Evolutionary conservation across 2,888 invertebrate genomes (phyloP).

Genomic region (Mesorhabditis belari): DNA sequence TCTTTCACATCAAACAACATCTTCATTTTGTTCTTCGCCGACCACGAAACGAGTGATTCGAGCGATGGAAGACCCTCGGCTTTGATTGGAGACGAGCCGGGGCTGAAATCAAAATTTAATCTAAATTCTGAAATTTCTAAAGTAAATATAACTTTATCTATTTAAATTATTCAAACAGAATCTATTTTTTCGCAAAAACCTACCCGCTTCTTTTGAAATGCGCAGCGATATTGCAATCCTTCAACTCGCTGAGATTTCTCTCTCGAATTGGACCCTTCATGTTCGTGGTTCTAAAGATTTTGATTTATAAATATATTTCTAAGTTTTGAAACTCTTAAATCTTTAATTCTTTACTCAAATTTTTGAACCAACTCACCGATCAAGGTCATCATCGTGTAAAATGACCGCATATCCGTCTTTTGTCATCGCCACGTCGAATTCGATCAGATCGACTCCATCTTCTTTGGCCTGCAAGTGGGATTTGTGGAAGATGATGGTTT

Average conservation of each 20-base stretch:
- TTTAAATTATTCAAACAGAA: neutral
- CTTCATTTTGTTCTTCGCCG: slow-evolving; percentile 65
- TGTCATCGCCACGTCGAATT: slow-evolving; percentile 71
- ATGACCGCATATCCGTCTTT: slow-evolving; percentile 70
- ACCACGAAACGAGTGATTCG: slow-evolving; percentile 66
- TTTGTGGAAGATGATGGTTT: neutral
- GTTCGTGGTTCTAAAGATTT: slow-evolving; percentile 35
- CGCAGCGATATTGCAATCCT: slow-evolving; percentile 27
- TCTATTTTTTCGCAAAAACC: slow-evolving; percentile 1
- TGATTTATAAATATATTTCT: neutral
- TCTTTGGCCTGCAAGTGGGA: slow-evolving; percentile 63
- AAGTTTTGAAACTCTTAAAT: neutral
- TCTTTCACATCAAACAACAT: slow-evolving; percentile 75
- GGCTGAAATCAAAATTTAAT: too few relatives aligned
- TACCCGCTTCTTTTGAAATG: slow-evolving; percentile 17
- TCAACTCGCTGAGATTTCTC: slow-evolving; percentile 31
- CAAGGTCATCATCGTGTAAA: slow-evolving; percentile 70
- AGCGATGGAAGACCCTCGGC: slow-evolving; percentile 63
- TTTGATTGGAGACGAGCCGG: slow-evolving; percentile 2
- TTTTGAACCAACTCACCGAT: slow-evolving; percentile 56
- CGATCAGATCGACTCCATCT: slow-evolving; percentile 69
- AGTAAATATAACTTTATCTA: neutral
- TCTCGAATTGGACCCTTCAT: slow-evolving; percentile 38
- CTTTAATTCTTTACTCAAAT: neutral
- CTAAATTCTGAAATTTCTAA: too few relatives aligned